Evolutionary conservation across 2,888 invertebrate genomes (phyloP).

Genomic region (Cataglyphis cursor): DNA sequence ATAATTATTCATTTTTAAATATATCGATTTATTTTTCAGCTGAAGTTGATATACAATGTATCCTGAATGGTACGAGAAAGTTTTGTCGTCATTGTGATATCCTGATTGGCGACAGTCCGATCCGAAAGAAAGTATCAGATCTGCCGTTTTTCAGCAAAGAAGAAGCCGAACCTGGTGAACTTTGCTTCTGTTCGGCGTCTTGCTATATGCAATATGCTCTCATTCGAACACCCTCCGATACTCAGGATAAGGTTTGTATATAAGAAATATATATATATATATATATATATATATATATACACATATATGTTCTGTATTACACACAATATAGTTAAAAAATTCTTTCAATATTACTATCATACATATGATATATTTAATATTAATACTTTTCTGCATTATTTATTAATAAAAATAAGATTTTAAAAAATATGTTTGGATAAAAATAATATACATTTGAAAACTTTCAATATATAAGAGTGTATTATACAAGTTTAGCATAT

Average conservation of each 20-base stretch:
- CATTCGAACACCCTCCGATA: constrained; percentile 88
- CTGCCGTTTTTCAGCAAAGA: constrained; percentile 91
- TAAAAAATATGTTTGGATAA: too few species aligned
- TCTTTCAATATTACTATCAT: too few species aligned
- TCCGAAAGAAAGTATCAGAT: constrained; percentile 93
- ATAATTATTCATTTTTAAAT: not conserved
- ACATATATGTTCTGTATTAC: too few species aligned
- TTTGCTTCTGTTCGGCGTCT: constrained; percentile 95
- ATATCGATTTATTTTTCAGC: constrained; percentile 84
- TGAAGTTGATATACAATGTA: constrained; percentile 95
- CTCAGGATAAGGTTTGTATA: constrained; percentile 88
- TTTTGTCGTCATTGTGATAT: constrained; percentile 98
- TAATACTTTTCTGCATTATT: too few species aligned
- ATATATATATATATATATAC: not conserved
- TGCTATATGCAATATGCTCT: constrained; percentile 96
- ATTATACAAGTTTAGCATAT: not conserved
- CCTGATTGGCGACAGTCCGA: constrained; percentile 94
- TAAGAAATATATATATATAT: not conserved
- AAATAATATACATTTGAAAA: too few species aligned
- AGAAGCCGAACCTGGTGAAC: constrained; percentile 90
- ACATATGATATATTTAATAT: not conserved
- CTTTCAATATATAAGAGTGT: not conserved
- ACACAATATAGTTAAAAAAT: too few species aligned
- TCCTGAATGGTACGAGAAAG: constrained; percentile 95
- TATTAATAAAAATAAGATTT: too few species aligned